Conservation (phyloP, 2,888 invertebrate species). For the Acanthosepion esculentum region DNA sequence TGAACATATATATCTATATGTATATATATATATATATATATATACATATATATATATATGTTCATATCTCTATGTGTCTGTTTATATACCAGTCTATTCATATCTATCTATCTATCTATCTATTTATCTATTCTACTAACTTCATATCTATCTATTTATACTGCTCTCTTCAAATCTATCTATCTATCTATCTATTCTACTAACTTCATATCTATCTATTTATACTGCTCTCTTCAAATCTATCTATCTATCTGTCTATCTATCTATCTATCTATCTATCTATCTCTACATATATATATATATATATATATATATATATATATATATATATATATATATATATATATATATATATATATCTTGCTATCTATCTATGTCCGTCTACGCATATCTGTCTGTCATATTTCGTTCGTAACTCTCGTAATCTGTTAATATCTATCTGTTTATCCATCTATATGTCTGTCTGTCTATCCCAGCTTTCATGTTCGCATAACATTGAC, state of each 20-base stretch:
- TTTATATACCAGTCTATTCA: neutral
- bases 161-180: neutral
- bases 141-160: neutral
- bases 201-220: neutral
- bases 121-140: neutral
- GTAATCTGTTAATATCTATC: too few species aligned
- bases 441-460: too few species aligned
- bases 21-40: neutral
- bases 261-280: neutral
- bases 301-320: too few species aligned
- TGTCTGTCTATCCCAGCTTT: too few species aligned
- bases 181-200: neutral
- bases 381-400: too few species aligned
- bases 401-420: too few species aligned
- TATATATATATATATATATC: too few species aligned
- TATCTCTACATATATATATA: too few species aligned
- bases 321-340: too few species aligned
- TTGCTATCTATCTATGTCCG: neutral
- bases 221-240: too few species aligned
- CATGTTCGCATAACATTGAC: too few species aligned
- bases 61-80: neutral
- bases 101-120: neutral
- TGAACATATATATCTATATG: neutral
- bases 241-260: neutral
- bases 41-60: neutral